Percentiles rank a stretch among this genome's conserved stretches.
Conservation (phyloP, 2,888 invertebrate species). For the Mesochorus sp. region DNA sequence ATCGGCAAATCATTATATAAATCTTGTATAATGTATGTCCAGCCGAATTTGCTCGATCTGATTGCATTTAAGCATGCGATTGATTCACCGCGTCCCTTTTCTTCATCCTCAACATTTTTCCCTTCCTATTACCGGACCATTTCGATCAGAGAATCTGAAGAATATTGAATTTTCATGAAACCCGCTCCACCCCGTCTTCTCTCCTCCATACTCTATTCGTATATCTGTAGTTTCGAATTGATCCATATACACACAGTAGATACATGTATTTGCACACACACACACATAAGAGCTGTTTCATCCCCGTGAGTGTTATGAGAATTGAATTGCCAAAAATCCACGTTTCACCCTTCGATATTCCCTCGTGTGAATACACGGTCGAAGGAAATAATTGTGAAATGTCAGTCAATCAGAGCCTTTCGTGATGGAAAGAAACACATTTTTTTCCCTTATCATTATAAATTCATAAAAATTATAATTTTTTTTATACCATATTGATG, state of each 20-base stretch:
- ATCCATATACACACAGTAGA: background rate
- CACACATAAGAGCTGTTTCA: conserved; percentile 35
- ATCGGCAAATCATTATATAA: conserved; percentile 6
- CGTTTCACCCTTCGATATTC: conserved; percentile 40
- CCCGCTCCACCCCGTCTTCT: conserved; percentile 25
- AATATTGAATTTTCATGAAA: conserved; percentile 60
- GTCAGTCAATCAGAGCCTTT: conserved; percentile 63
- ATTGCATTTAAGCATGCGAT: background rate
- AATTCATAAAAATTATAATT: background rate
- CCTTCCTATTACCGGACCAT: conserved; percentile 61
- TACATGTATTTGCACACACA: background rate
- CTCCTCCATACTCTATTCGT: no score
- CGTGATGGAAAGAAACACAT: conserved; percentile 36
- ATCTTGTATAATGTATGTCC: conserved; percentile 50
- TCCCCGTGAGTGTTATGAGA: conserved; percentile 51
- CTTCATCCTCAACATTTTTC: conserved; percentile 34
- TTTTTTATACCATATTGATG: background rate
- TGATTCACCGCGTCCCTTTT: conserved; percentile 18
- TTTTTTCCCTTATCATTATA: background rate
- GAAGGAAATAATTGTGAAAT: conserved; percentile 58
- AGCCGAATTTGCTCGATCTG: conserved; percentile 45
- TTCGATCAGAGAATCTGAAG: conserved; percentile 58
- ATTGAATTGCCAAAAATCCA: conserved; percentile 60
- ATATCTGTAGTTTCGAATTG: conserved; percentile 5
- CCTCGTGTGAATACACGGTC: conserved; percentile 20